Base-by-base conservation (phyloP, 2,797 vertebrate species). In the Clarias platycephalus region DNA sequence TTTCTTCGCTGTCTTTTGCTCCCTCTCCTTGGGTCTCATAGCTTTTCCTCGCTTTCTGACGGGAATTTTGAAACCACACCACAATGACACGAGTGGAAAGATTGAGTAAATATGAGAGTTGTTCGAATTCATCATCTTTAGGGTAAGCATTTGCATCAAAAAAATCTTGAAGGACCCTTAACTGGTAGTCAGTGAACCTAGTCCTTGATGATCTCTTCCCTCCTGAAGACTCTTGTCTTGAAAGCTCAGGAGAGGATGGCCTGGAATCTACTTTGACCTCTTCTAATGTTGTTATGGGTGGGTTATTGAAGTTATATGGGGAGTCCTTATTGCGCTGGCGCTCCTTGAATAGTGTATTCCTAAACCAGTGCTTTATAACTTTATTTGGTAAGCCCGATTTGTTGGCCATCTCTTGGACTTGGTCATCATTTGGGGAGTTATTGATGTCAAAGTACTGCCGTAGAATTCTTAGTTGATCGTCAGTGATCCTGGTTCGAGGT, bases 291-390 rank as follows among this genome's bases (percentile, higher is more conserved):
- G 95, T 98, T 80, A 96, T 96, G 44, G 98, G 98, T 40, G 98
- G 98, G 66, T 98, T 99, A 91, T 96, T 99, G 92, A 99, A 99
- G 91, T 99, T 99, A 90, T 99, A 99, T 0, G 98, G 98, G 12
- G 98, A 99, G 92, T 99, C 98, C 90, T 99, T 99, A 93, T 99
- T 99, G 85, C 98, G 96, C 80, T 99, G 98, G 55, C 98, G 96
- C 90, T 99, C 98, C 91, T 99, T 99, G 91, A 99, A 99, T 44
- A 99, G 94, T 0, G 98, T 99, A 91, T 99, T 99, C 88, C 98
- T 95, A 92, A 99, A 99, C 98, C 98, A 99, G 93, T 99, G 98
- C 92, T 99, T 99, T 90, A 99, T 99, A 86, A 99, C 98, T 88
- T 99, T 99, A 91, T 98, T 96, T 80, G 97, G 97, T 92, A 99